Base-by-base conservation (phyloP, 2,797 vertebrate genomes). In the Falco berigora region DNA sequence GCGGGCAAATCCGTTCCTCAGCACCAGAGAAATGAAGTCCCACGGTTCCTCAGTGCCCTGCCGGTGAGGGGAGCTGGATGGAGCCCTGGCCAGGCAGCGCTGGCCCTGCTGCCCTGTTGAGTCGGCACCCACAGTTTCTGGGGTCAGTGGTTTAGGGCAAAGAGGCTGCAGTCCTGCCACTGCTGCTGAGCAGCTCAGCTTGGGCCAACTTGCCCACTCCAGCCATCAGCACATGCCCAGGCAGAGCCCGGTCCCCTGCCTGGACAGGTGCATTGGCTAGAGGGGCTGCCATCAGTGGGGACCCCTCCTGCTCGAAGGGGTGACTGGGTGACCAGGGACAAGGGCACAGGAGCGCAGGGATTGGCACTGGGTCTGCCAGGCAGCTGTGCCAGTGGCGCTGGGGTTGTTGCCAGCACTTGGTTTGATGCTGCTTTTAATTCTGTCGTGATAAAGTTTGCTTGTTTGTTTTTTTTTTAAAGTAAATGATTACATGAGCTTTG, bases 201-300 rank as follows among this genome's bases (percentile, higher is more conserved):
- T 40, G 71, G 85, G 16, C 30, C 40, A 44, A 1, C 21, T 20
- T 50, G n/a, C 49, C 40, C 0, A 2, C 53, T 42, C n/a, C n/a
- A 24, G 32, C 40, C 10, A 1, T 23, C 0, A 0, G 50, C 5
- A 8, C 0, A 0, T 59, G 73, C 21, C 24, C 2, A 2, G 49
- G 36, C 79, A 79, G 75, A 64, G 44, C 50, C 80, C 2, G 5
- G 8, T 27, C 28, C 69, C 42, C 22, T 36, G 44, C 59, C 68
- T 24, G 44, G 23, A 42, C 56, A 25, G 19, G 8, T 0, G 2
- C 1, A 0, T 5, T 58, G 10, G 30, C 55, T 47, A 50, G 32
- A 56, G 56, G 4, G 2, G 47, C 82, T 82, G 69, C 85, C 9
- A 5, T 3, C 2, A 2, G 8, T 13, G 20, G 56, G 66, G 25